These are phyloP conservation scores for Bimastos eiseni DNA, from an alignment of 2,888 invertebrate species.

Conservation along the genomic window DNA sequence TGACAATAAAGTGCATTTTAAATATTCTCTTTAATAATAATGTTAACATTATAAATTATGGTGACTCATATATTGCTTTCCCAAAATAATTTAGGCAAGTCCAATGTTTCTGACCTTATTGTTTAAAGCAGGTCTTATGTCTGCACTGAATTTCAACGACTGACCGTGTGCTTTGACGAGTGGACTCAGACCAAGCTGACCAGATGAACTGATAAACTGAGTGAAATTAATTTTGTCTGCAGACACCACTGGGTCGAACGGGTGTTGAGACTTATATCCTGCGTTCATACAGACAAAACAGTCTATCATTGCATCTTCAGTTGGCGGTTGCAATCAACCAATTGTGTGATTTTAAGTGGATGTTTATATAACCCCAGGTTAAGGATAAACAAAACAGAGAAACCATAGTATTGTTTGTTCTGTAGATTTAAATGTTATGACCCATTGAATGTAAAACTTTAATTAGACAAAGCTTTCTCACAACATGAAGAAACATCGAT, in stretches of 20 bases:
- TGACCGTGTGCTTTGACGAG: slow-evolving; percentile 8
- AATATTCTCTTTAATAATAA: no score
- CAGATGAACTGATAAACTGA: background rate
- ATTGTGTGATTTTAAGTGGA: background rate
- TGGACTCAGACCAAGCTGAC: background rate
- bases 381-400: background rate
- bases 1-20: no score
- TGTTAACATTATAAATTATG: no score
- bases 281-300: background rate
- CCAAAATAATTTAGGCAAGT: background rate
- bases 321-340: background rate
- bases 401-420: no score
- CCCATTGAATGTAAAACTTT: no score
- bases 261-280: background rate
- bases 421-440: no score
- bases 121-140: background rate
- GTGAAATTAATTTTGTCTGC: background rate
- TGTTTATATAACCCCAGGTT: background rate
- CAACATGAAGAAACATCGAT: no score
- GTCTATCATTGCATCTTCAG: background rate
- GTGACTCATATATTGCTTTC: background rate
- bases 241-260: background rate
- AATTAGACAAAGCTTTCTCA: no score
- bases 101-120: background rate
- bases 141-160: background rate